These are phyloP conservation scores for Operophtera brumata DNA, from an alignment of 2,888 invertebrate genomes.

Conservation along the genomic window DNA sequence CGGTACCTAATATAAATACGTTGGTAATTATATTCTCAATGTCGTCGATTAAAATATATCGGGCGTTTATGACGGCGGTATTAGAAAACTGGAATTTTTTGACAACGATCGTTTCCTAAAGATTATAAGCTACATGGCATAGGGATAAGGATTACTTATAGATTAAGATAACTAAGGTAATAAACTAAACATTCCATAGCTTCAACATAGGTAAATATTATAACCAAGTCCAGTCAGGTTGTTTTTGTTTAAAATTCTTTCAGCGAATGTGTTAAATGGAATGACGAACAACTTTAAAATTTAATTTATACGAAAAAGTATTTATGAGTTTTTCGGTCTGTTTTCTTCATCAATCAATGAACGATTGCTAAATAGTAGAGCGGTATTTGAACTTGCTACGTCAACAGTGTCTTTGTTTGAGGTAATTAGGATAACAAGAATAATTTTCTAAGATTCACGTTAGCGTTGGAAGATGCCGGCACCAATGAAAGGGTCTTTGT, in stretches of 20 bases:
- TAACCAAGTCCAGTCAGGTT: background rate
- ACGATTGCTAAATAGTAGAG: conserved; percentile 4
- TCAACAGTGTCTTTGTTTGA: conserved; percentile 21
- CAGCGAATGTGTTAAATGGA: conserved; percentile 6
- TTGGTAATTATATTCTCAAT: conserved; percentile 1
- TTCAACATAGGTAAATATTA: too few species aligned
- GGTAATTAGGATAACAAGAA: conserved; percentile 24
- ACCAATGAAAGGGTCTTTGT: conserved; percentile 31
- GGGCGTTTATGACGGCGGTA: background rate
- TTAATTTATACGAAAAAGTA: background rate
- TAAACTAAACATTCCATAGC: conserved; percentile 7
- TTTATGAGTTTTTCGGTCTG: background rate
- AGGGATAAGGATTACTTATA: background rate
- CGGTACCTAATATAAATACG: background rate
- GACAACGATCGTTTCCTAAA: background rate
- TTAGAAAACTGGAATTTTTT: conserved; percentile 1
- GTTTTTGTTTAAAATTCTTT: conserved; percentile 16
- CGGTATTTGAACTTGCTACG: conserved; percentile 9
- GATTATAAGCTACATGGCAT: conserved; percentile 3
- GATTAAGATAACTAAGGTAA: background rate
- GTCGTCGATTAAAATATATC: background rate
- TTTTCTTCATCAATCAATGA: conserved; percentile 3
- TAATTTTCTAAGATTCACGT: conserved; percentile 11
- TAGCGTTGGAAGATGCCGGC: background rate
- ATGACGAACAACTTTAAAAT: background rate